Evolutionary conservation across 2,113 vertebrate species (phyloP).

Genomic region (Atrichornis clamosus): DNA sequence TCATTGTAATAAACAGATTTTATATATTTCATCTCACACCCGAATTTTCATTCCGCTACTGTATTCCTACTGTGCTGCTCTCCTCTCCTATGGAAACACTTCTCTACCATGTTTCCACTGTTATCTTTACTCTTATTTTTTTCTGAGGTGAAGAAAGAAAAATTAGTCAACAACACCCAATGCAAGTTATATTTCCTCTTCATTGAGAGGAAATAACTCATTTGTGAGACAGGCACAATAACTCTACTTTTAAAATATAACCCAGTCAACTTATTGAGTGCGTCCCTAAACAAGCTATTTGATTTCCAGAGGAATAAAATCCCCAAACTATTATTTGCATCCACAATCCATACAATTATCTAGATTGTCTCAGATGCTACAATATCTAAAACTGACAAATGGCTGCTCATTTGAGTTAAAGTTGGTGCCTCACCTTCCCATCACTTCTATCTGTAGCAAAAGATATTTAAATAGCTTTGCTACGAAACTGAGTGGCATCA

Average conservation of each 20-base stretch:
- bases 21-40: not conserved
- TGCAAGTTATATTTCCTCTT: not conserved
- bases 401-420: not conserved
- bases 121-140: not conserved
- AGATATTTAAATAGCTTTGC: not conserved
- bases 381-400: not conserved
- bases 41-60: not conserved
- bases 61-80: not conserved
- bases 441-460: not conserved
- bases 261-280: not conserved
- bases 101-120: not conserved
- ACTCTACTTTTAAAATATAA: not conserved
- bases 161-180: not conserved
- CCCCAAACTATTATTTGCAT: not conserved
- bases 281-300: not conserved
- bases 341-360: not conserved
- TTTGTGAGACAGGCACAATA: not conserved
- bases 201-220: not conserved
- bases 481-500: not conserved
- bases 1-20: not conserved
- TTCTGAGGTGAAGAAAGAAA: not conserved
- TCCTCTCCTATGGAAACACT: not conserved
- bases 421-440: not conserved
- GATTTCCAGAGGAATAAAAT: not conserved
- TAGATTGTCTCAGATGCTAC: not conserved